Percentiles rank a stretch among this genome's conserved stretches.
phyloP scores from a whole-genome alignment of 2,888 invertebrate genomes.

The Papilio protenor region DNA sequence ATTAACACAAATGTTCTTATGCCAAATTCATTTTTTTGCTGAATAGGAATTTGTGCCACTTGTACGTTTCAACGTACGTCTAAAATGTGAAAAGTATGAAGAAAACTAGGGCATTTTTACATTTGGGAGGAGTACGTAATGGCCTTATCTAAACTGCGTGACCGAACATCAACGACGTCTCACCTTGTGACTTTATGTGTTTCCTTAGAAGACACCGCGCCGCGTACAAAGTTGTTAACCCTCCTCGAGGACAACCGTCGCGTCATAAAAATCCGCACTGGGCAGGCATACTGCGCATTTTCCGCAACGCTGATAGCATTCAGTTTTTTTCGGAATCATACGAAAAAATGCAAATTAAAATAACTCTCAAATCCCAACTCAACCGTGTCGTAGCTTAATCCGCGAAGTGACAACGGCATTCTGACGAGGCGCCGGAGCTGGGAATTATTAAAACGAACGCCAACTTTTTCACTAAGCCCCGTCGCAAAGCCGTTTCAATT shows the following conservation, averaged over 20 bases:
- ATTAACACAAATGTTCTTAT: not conserved
- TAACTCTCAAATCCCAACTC: slow-evolving; percentile 83
- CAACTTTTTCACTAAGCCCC: slow-evolving; percentile 84
- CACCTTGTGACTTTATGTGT: slow-evolving; percentile 79
- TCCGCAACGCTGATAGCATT: slow-evolving; percentile 56
- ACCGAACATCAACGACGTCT: slow-evolving; percentile 76
- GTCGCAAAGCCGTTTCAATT: slow-evolving; percentile 85
- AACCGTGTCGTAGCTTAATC: slow-evolving; percentile 84
- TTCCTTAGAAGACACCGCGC: slow-evolving; percentile 71
- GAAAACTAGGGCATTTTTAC: not conserved
- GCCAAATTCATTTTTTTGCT: not conserved
- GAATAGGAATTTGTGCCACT: not conserved
- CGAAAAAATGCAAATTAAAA: slow-evolving; percentile 82
- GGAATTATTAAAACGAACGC: slow-evolving; percentile 85
- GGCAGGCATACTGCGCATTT: slow-evolving; percentile 61
- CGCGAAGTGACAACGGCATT: slow-evolving; percentile 85
- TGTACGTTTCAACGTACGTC: not conserved
- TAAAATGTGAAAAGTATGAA: not conserved
- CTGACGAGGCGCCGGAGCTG: slow-evolving; percentile 84
- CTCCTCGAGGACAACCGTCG: slow-evolving; percentile 65
- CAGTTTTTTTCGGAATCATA: slow-evolving; percentile 68
- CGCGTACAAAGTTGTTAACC: slow-evolving; percentile 74
- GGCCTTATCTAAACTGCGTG: slow-evolving; percentile 81
- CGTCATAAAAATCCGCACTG: slow-evolving; percentile 62
- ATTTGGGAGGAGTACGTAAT: slow-evolving; percentile 62